These are phyloP conservation scores for Zalophus californianus DNA, from an alignment of 2,797 vertebrate species.

Conservation along the genomic window DNA sequence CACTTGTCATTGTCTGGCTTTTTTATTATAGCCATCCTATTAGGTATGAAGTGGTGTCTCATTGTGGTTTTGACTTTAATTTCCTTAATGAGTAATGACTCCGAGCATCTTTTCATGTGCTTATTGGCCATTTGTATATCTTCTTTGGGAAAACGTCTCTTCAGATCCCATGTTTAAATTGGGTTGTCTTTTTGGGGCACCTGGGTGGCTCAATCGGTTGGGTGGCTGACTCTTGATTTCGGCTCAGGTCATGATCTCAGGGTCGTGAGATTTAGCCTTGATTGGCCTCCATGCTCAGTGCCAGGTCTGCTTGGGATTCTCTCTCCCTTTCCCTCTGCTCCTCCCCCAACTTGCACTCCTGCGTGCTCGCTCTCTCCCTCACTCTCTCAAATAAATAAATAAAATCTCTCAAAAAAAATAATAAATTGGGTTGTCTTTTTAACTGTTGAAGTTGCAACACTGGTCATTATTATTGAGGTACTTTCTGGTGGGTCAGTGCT, in stretches of 20 bases:
- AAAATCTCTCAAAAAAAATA: not conserved
- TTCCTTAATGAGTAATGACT: constrained; percentile 16
- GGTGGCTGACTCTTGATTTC: not conserved
- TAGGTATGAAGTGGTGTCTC: not conserved
- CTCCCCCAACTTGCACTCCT: not conserved
- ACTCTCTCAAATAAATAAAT: not conserved
- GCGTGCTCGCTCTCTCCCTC: no score
- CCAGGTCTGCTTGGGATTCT: not conserved
- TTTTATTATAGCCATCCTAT: not conserved
- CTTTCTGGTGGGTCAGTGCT: not conserved
- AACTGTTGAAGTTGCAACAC: not conserved
- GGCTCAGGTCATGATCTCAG: not conserved
- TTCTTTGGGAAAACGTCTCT: constrained; percentile 26
- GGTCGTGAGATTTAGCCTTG: not conserved
- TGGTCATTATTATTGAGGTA: not conserved
- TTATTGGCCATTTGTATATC: not conserved
- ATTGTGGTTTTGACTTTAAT: not conserved
- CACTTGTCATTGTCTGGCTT: not conserved
- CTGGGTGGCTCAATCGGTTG: not conserved
- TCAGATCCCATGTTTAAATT: not conserved
- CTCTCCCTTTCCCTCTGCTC: not conserved
- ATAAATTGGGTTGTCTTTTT: not conserved
- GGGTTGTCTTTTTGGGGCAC: not conserved
- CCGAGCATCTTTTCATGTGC: not conserved
- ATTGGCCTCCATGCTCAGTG: not conserved